Conservation (phyloP, 1,140 invertebrate species). For the Drosophila grimshawi region DNA sequence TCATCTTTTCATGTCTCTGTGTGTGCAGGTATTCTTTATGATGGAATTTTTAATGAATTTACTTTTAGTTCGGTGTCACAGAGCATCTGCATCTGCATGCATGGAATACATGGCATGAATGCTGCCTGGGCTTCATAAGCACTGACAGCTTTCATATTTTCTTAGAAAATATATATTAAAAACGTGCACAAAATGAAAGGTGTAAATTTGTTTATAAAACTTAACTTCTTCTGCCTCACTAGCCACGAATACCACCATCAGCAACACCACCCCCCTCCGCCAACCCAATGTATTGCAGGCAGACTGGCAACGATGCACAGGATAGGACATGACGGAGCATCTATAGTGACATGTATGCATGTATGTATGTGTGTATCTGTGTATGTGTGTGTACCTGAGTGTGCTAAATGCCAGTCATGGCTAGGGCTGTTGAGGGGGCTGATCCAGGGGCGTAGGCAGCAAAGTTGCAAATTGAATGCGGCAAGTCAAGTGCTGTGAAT, state of each 20-base stretch:
- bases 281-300: neutral
- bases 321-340: conserved; percentile 48
- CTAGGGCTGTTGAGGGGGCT: neutral
- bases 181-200: conserved; percentile 72
- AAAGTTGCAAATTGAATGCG: conserved; percentile 74
- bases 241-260: conserved; percentile 12
- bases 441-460: conserved; percentile 12
- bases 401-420: conserved; percentile 35
- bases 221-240: conserved; percentile 51
- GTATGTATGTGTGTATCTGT: conserved; percentile 16
- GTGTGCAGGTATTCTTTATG: conserved; percentile 68
- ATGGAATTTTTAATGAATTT: conserved; percentile 83
- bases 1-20: conserved; percentile 15
- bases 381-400: neutral
- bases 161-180: conserved; percentile 53
- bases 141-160: conserved; percentile 54
- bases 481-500: conserved; percentile 80
- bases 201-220: conserved; percentile 78
- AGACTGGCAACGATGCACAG: conserved; percentile 33
- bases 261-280: conserved; percentile 1
- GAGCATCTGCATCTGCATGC: conserved; percentile 50
- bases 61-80: conserved; percentile 77
- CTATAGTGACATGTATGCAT: conserved; percentile 39
- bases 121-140: conserved; percentile 29
- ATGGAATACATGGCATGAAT: conserved; percentile 23